Base-by-base conservation (phyloP, 2,797 vertebrate species). In the Fistularia commersonii region DNA sequence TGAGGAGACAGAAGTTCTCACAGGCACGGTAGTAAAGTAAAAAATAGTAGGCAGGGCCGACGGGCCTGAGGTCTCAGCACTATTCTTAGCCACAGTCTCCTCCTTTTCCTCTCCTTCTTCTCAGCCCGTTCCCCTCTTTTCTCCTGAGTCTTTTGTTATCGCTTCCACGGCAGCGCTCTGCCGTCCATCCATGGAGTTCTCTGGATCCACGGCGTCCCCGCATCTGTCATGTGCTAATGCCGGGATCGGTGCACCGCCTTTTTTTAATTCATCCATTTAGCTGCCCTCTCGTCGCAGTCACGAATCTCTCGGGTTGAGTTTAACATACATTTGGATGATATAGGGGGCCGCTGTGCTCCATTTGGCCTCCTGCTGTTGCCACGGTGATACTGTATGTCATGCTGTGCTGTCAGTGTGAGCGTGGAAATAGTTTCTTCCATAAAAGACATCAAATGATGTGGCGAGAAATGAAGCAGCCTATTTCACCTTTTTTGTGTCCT, bases 51-150 rank as follows among this genome's bases (percentile, higher is more conserved):
- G 54, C 65, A 60, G 62, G 54, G 58, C 70, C 69, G 56, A 72
- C 68, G 55, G 74, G 72, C 80, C 75, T 5, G 72, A 75, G 76
- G 77, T 79, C 76, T 66, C 71, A 64, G 48, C 43, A 51, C 77
- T 87, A 83, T 83, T 88, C 65, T 82, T 84, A 79, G 79, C 66
- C 54, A 58, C 48, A 46, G 51, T 76, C 67, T 73, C 72, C 74
- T 72, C 76, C 58, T 78, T 63, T 75, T 76, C 62, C 45, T 71
- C 56, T 40, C 55, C 7, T 6, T 1, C 61, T 32, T 41, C 60
- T 42, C 51, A 4, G 23, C 4, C 23, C 23, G 4, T 52, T 54
- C 59, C 45, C 62, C 52, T 41, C 43, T 51, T 66, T 44, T n/a
- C 66, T 69, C 47, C 52, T 39, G 54, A 66, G 61, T 64, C 52